A percentile compares a stretch with the other conserved stretches of the same genome.
phyloP scores from a whole-genome alignment of 2,797 vertebrate species.

The Xenentodon cancila region DNA sequence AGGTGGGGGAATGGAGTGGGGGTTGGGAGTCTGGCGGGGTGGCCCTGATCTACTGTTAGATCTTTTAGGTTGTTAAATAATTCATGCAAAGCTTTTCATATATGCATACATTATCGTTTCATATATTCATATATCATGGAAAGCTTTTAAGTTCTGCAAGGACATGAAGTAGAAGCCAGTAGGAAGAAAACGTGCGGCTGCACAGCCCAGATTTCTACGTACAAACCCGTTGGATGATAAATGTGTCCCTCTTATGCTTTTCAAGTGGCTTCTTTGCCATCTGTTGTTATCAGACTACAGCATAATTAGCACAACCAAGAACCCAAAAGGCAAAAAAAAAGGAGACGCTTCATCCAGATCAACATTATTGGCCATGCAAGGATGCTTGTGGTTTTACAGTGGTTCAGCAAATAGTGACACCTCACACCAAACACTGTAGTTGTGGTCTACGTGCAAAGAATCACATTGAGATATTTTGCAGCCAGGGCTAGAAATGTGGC shows the following conservation, averaged over 20 bases:
- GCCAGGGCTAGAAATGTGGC: neutral
- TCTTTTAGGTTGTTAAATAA: too few relatives aligned
- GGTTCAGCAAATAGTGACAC: conserved; percentile 26
- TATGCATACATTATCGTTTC: too few relatives aligned
- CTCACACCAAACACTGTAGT: conserved; percentile 25
- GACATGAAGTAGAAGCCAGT: too few relatives aligned
- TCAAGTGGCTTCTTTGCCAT: conserved; percentile 10
- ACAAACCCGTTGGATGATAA: too few relatives aligned
- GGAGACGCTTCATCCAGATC: conserved; percentile 2
- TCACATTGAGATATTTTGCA: conserved; percentile 28
- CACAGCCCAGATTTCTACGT: too few relatives aligned
- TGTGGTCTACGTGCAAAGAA: conserved; percentile 14
- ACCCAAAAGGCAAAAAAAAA: neutral
- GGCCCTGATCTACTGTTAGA: too few relatives aligned
- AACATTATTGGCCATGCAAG: conserved; percentile 23
- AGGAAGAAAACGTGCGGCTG: too few relatives aligned
- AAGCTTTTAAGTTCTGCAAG: too few relatives aligned
- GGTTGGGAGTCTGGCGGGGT: too few relatives aligned
- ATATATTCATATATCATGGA: too few relatives aligned
- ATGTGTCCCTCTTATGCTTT: conserved; percentile 6
- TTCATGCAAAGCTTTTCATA: too few relatives aligned
- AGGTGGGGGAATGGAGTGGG: too few relatives aligned
- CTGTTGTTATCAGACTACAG: conserved; percentile 46
- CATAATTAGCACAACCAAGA: conserved; percentile 10
- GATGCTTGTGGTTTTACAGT: conserved; percentile 37